Conservation (phyloP, 2,888 invertebrate genomes). For the Romanomermis culicivorax region DNA sequence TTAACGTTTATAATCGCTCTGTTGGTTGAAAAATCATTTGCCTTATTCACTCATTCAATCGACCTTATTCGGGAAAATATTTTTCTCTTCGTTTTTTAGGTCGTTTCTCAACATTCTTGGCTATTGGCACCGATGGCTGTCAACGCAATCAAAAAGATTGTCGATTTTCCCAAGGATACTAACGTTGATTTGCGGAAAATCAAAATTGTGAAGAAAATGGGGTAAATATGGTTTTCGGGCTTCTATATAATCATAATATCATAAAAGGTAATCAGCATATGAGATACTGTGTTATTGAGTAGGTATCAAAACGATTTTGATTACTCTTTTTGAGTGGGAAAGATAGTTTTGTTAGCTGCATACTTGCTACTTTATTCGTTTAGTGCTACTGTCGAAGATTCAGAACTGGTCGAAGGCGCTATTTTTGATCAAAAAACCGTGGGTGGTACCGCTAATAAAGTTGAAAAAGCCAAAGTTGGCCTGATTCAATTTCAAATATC, state of each 20-base stretch:
- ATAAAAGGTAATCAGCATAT: no score
- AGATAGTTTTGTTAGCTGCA: no score
- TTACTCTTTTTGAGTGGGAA: no score
- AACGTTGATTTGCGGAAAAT: constrained; percentile 77
- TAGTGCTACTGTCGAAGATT: constrained; percentile 78
- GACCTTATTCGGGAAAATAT: no score
- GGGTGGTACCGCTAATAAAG: constrained; percentile 71
- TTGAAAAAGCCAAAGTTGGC: constrained; percentile 94
- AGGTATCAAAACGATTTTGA: no score
- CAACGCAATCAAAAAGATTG: constrained; percentile 72
- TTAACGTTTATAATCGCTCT: no score
- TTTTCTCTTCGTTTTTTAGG: constrained; percentile 8
- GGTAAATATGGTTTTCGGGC: constrained; percentile 31
- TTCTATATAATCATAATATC: background rate
- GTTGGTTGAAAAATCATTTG: no score
- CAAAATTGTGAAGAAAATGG: constrained; percentile 83
- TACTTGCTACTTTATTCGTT: background rate
- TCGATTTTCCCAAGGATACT: constrained; percentile 43
- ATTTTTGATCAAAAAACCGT: constrained; percentile 71
- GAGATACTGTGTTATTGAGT: no score
- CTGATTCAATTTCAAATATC: constrained; percentile 98
- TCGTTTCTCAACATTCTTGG: constrained; percentile 83
- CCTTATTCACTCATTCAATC: no score
- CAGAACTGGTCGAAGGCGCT: constrained; percentile 79
- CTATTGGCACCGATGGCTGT: constrained; percentile 88